Percentiles rank a stretch among this genome's conserved stretches.
Evolutionary conservation across 2,797 vertebrate species (phyloP).

Genomic region (Vultur gryphus): DNA sequence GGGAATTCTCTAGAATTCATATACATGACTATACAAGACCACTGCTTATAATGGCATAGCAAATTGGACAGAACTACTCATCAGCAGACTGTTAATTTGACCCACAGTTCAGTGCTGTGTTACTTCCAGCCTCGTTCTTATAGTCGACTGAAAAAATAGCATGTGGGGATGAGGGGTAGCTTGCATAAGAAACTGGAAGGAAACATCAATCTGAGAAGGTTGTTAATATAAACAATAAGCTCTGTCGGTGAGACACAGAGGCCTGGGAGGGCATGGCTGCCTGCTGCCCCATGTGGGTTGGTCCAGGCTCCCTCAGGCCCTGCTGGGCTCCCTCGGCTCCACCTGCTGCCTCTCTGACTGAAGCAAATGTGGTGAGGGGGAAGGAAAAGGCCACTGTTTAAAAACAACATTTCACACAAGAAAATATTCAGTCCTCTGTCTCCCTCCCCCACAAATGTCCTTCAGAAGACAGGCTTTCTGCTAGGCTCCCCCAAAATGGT

Average conservation of each 20-base stretch:
- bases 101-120: background rate
- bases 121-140: background rate
- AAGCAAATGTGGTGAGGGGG: background rate
- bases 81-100: background rate
- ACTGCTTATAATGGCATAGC: background rate
- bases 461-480: background rate
- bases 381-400: background rate
- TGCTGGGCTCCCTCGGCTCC: background rate
- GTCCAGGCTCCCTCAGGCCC: background rate
- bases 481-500: background rate
- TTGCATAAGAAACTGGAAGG: background rate
- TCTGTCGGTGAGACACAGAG: background rate
- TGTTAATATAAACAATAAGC: background rate
- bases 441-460: background rate
- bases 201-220: background rate
- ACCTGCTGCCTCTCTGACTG: background rate
- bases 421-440: background rate
- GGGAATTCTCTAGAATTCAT: background rate
- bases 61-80: background rate
- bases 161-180: background rate
- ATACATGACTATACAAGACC: rapidly evolving
- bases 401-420: background rate
- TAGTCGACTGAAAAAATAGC: background rate
- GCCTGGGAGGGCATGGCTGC: background rate
- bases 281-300: rapidly evolving